A percentile compares a stretch with the other conserved stretches of the same genome.
These are phyloP conservation scores for Thalassoma bifasciatum DNA, from an alignment of 2,113 vertebrate species.

Conservation along the genomic window DNA sequence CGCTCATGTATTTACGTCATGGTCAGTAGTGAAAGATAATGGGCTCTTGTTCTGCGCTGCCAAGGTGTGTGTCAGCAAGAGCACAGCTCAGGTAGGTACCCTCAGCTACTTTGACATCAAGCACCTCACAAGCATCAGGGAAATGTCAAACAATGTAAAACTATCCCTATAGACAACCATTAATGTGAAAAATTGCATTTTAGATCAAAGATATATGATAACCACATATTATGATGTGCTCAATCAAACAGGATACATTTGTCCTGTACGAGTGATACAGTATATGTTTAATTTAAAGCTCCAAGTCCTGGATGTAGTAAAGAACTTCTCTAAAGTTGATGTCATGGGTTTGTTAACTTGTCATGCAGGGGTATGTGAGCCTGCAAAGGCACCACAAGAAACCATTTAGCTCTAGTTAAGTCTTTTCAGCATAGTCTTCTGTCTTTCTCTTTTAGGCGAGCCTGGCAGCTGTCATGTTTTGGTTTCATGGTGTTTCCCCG, in stretches of 20 bases:
- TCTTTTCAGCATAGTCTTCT: no score
- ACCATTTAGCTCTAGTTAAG: no score
- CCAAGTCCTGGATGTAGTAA: no score
- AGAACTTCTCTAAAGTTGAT: no score
- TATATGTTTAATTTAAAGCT: no score
- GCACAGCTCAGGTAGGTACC: slow-evolving; percentile 68
- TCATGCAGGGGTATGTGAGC: no score
- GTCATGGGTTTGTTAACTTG: no score
- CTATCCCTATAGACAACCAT: slow-evolving; percentile 51
- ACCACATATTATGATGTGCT: background rate
- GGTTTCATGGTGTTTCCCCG: no score
- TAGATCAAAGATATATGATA: slow-evolving; percentile 28
- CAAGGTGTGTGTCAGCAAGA: slow-evolving; percentile 58
- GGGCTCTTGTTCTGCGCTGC: slow-evolving; percentile 71
- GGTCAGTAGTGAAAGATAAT: slow-evolving; percentile 75
- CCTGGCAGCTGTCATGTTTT: no score
- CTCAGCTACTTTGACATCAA: slow-evolving; percentile 67
- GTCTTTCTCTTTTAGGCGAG: no score
- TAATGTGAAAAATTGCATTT: background rate
- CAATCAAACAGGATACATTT: slow-evolving; percentile 1
- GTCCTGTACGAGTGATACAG: no score
- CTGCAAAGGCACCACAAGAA: no score
- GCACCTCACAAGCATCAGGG: slow-evolving; percentile 67
- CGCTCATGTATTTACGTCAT: slow-evolving; percentile 76
- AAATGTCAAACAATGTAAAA: slow-evolving; percentile 83